Evolutionary conservation across 2,113 vertebrate species (phyloP).

Genomic region (Microcebus lehilahytsara): DNA sequence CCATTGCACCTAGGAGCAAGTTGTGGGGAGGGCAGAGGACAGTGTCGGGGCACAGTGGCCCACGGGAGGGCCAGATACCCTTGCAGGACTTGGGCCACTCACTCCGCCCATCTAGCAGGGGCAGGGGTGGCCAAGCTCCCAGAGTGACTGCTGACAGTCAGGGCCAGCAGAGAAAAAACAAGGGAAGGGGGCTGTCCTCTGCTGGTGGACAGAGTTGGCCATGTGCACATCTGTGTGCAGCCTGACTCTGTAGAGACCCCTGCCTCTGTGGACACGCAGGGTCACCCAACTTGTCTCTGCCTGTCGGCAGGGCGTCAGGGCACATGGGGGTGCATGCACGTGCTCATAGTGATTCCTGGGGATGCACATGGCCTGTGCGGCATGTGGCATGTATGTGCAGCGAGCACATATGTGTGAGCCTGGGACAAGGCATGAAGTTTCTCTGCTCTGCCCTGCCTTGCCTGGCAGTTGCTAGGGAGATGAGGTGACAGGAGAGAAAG

Average conservation of each 20-base stretch:
- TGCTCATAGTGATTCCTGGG: fast-evolving
- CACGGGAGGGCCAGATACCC: not conserved
- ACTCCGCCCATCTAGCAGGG: not conserved
- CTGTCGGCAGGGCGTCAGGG: no score
- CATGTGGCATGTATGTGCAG: fast-evolving
- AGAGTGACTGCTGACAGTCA: not conserved
- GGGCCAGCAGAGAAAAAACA: not conserved
- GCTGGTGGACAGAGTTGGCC: not conserved
- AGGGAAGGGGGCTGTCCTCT: not conserved
- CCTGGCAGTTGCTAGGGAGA: not conserved
- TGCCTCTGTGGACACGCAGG: no score
- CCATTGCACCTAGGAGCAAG: fast-evolving
- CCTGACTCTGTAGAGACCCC: not conserved
- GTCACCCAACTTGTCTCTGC: fast-evolving
- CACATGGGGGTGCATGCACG: fast-evolving
- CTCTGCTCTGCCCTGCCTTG: not conserved
- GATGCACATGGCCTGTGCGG: fast-evolving
- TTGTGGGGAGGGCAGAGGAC: no score
- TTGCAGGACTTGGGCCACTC: not conserved
- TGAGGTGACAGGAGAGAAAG: not conserved
- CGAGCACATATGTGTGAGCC: fast-evolving
- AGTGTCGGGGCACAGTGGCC: not conserved
- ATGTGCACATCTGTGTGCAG: not conserved
- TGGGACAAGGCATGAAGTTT: no score
- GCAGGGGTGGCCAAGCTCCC: not conserved